Evolutionary conservation across 1,140 invertebrate species (phyloP).

Genomic region (Ceratina calcarata): DNA sequence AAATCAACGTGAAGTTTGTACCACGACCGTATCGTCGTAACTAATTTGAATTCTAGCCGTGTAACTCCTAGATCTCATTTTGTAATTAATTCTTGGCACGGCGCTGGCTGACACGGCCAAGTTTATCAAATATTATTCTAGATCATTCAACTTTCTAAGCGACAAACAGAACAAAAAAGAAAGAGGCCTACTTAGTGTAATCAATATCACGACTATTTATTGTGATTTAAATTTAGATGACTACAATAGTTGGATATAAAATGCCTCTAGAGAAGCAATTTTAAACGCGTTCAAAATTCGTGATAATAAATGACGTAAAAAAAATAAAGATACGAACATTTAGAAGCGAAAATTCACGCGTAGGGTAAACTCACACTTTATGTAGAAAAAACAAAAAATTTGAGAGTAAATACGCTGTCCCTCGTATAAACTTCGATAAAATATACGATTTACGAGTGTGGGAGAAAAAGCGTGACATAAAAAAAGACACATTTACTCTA

Average conservation of each 20-base stretch:
- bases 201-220: constrained; percentile 59
- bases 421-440: constrained; percentile 18
- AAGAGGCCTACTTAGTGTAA: constrained; percentile 74
- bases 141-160: constrained; percentile 65
- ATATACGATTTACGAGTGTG: background rate
- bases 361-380: constrained; percentile 22
- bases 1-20: constrained; percentile 76
- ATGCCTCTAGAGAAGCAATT: constrained; percentile 53
- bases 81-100: constrained; percentile 46
- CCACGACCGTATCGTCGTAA: constrained; percentile 63
- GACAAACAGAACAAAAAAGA: constrained; percentile 65
- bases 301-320: constrained; percentile 38
- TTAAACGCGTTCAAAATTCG: constrained; percentile 40
- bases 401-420: constrained; percentile 20
- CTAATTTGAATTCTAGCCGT: constrained; percentile 54
- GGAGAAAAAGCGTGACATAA: background rate
- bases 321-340: constrained; percentile 21
- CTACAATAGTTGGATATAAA: constrained; percentile 45
- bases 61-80: constrained; percentile 59
- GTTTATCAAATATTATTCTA: constrained; percentile 40
- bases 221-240: constrained; percentile 49
- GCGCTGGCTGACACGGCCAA: background rate
- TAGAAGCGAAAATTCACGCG: background rate
- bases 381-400: background rate
- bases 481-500: constrained; percentile 48